Base-by-base conservation (phyloP, 1,140 invertebrate species). In the Drosophila sulfurigaster region DNA sequence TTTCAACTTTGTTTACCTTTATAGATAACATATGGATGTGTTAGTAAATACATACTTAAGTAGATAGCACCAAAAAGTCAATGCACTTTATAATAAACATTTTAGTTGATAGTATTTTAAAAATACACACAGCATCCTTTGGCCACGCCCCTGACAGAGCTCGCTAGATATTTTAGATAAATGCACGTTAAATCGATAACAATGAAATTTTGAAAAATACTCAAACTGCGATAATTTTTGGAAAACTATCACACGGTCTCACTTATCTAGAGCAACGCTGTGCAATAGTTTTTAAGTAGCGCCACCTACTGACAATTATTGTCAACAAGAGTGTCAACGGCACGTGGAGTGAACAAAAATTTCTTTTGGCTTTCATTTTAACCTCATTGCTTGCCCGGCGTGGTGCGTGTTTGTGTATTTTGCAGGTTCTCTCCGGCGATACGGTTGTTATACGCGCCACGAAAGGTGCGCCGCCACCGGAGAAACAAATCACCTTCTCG, bases 401-500 rank as follows among this genome's bases (percentile, higher is more conserved):
- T 30, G 43, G 5, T 35, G 5, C 13, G 41, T 43, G n/a, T 15
- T 28, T 59, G 43, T 25, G 20, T 62, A 16, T 16, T 15, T 38
- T 71, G 6, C 45, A 98, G 97, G 95, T 98, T 58, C 93, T 98
- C 15, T 98, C 97, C 63, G 98, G 98, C 49, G 98, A 99, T 94
- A 96, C 97, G 58, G 94, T 99, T 43, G 95, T 98, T 45, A 96
- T 99, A 74, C 94, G 97, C 82, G 97, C 95, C 49, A 96, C 96
- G 2, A 95, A 96, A 87, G 93, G 93, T 51, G 97, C 97, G 41
- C 95, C 95, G 6, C 98, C 98, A 28, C 98, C 99, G 66, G 98
- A 99, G 93, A 96, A 96, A 93, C 96, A 97, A 75, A 95, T 99
- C 32, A 96, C 95, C 81, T 95, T 99, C 46, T 97, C 97, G 30